Conservation (phyloP, 2,113 vertebrate genomes). For the Charadrius vociferus region DNA sequence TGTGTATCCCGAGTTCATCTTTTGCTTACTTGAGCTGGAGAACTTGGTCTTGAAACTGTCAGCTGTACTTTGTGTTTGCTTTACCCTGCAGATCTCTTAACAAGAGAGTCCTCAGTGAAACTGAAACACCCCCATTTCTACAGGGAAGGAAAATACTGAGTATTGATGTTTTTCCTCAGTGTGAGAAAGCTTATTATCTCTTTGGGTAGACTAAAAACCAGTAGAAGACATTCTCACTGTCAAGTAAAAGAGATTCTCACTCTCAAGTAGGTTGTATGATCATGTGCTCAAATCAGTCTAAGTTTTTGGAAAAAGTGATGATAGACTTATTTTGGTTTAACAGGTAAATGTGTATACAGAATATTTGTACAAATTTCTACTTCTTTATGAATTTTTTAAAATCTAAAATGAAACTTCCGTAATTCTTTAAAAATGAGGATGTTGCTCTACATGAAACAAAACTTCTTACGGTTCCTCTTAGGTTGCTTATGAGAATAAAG, state of each 20-base stretch:
- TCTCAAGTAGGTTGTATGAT: background rate
- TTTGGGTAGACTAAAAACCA: background rate
- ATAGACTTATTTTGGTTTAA: background rate
- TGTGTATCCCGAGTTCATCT: background rate
- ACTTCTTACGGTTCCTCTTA: background rate
- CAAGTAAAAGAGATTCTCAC: background rate
- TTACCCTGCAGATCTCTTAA: background rate
- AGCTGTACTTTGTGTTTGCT: background rate
- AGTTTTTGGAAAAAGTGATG: background rate
- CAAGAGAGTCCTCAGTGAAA: background rate
- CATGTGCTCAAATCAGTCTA: background rate
- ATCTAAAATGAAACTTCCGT: background rate
- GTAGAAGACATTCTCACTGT: background rate
- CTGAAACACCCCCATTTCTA: background rate
- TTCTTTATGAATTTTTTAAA: background rate
- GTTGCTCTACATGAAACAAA: background rate
- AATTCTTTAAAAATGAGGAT: conserved; percentile 7
- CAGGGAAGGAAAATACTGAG: background rate
- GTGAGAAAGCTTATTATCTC: background rate
- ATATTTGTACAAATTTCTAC: background rate
- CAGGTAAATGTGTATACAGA: background rate
- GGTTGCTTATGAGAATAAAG: background rate
- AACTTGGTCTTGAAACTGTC: background rate
- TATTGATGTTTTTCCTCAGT: background rate
- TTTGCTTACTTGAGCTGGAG: background rate